Conservation (phyloP, 2,888 invertebrate species). For the Agonopterix heracliana region DNA sequence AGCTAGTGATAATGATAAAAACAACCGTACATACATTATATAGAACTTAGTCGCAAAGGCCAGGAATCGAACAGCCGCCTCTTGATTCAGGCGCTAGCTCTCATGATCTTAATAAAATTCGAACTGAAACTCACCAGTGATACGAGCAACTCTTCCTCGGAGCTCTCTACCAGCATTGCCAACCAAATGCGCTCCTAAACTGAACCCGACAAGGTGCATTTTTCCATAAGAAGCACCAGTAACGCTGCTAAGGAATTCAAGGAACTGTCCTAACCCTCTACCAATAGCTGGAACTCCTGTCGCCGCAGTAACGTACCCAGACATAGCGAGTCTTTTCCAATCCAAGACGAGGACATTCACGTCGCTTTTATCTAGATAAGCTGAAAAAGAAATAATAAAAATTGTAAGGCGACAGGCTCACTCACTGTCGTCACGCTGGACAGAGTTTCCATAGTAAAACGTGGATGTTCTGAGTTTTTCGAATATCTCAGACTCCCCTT, state of each 20-base stretch:
- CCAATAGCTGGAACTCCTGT: conserved; percentile 40
- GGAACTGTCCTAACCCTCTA: conserved; percentile 41
- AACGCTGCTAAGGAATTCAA: conserved; percentile 32
- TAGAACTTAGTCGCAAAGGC: too few species aligned
- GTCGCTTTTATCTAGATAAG: conserved; percentile 30
- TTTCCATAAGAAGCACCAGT: conserved; percentile 30
- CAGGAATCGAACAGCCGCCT: too few species aligned
- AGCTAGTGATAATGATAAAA: too few species aligned
- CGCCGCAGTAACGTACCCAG: conserved; percentile 35
- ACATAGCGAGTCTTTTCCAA: conserved; percentile 37
- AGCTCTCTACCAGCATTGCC: conserved; percentile 44
- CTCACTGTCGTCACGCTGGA: too few species aligned
- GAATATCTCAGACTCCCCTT: too few species aligned
- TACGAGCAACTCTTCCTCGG: conserved; percentile 34
- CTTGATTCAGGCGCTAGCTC: neutral
- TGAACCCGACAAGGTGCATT: conserved; percentile 56
- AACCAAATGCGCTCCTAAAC: conserved; percentile 56
- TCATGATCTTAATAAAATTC: too few species aligned
- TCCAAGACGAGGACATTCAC: conserved; percentile 47
- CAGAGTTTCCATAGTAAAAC: too few species aligned
- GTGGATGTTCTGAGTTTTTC: too few species aligned
- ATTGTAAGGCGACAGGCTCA: too few species aligned
- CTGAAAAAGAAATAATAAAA: conserved; percentile 23
- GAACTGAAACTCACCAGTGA: conserved; percentile 33
- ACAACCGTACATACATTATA: too few species aligned